Percentiles rank a stretch among this genome's conserved stretches.
phyloP scores from a whole-genome alignment of 2,888 invertebrate species.

The Empis livida region DNA sequence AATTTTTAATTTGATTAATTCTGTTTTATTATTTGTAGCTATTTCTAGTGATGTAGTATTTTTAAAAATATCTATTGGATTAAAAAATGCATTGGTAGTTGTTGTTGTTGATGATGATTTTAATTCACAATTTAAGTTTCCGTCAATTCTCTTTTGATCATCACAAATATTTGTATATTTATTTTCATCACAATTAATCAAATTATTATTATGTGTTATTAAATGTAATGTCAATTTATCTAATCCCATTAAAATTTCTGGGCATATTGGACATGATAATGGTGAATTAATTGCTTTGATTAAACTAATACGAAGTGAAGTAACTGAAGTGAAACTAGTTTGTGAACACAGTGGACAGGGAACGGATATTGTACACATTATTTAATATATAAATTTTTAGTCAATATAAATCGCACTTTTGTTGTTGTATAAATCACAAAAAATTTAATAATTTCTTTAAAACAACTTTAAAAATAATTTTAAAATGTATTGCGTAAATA shows the following conservation, averaged over 20 bases:
- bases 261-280: constrained; percentile 64
- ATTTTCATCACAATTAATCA: constrained; percentile 14
- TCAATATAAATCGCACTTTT: not conserved
- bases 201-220: constrained; percentile 54
- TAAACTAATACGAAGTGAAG: constrained; percentile 54
- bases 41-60: constrained; percentile 8
- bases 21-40: constrained; percentile 17
- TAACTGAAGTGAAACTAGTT: constrained; percentile 56
- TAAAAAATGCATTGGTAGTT: not conserved
- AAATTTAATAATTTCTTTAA: no score
- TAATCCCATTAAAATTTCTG: constrained; percentile 58
- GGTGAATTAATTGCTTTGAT: constrained; percentile 64
- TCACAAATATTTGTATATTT: no score
- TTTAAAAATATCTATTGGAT: not conserved
- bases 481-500: no score
- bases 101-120: not conserved
- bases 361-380: constrained; percentile 43
- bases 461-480: no score
- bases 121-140: not conserved
- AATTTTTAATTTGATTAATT: not conserved
- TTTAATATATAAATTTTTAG: not conserved
- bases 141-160: constrained; percentile 2
- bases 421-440: no score
- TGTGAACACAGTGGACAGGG: constrained; percentile 67
- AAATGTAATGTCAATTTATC: constrained; percentile 76